Base-by-base conservation (phyloP, 2,113 vertebrate species). In the Propithecus coquereli region DNA sequence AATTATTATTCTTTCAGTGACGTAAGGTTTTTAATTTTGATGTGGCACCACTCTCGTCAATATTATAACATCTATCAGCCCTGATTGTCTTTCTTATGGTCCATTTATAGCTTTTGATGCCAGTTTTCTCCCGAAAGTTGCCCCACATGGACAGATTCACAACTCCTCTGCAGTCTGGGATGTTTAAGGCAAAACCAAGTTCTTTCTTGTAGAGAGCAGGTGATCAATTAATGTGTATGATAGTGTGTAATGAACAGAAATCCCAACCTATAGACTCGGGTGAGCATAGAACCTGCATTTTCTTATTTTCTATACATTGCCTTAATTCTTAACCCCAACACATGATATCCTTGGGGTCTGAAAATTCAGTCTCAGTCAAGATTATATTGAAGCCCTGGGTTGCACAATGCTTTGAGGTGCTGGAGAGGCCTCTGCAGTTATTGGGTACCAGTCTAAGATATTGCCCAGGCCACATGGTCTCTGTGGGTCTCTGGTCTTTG, bases 231-330 rank as follows among this genome's bases (percentile, higher is more conserved):
- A 59, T 66, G 20, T 57, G n/a, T 37, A n/a, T 23, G 23, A 83
- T 37, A 77, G 76, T 52, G 57, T 86, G 18, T 43, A 77, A 32
- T 22, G n/a, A 34, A 61, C 18, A 52, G 14, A 6, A 57, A 59
- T 68, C 8, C 45, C n/a, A 79, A 82, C 37, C 34, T 54, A 40
- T 17, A 59, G 30, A 73, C 32, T 95, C 37, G 47, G 25, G 32
- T 27, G 40, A 84, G 23, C n/a, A 57, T 8, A 61, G 13, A 57
- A 77, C n/a, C 23, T 50, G 12, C 30, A 59, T 79, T 73, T 94
- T 37, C 25, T 91, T 94, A 20, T 93, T 91, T 93, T 83, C 32
- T 47, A 17, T 32, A 61, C 5, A 84, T 50, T 2, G 30, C 20
- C 52, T 52, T 77, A 82, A 83, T 83, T 77, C 61, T 13, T 20